Conservation (phyloP, 2,888 invertebrate genomes). For the Poecilobothrus nobilitatus region DNA sequence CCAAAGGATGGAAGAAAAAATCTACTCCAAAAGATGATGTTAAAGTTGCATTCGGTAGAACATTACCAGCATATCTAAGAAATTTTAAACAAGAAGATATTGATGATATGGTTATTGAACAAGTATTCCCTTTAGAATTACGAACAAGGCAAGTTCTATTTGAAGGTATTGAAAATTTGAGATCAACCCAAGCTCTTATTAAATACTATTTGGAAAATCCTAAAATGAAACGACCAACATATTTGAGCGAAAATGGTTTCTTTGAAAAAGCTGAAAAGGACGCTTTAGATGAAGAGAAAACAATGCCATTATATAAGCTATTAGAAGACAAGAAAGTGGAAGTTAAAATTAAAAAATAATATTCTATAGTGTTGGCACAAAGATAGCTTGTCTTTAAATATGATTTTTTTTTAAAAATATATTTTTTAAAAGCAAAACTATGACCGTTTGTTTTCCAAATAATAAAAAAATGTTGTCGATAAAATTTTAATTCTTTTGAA, state of each 20-base stretch:
- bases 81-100: slow-evolving; percentile 30
- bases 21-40: slow-evolving; percentile 24
- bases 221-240: slow-evolving; percentile 32
- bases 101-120: slow-evolving; percentile 31
- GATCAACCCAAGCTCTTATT: slow-evolving; percentile 35
- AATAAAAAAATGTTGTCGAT: too few relatives aligned
- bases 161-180: slow-evolving; percentile 40
- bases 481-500: too few relatives aligned
- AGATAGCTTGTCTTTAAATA: too few relatives aligned
- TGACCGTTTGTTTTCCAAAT: too few relatives aligned
- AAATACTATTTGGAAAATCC: slow-evolving; percentile 36
- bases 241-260: slow-evolving; percentile 32
- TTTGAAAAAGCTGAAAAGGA: slow-evolving; percentile 28
- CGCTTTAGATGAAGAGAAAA: slow-evolving; percentile 23
- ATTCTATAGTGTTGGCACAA: too few relatives aligned
- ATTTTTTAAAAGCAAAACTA: too few relatives aligned
- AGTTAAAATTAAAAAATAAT: slow-evolving; percentile 7
- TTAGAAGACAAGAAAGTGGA: slow-evolving; percentile 24
- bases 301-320: slow-evolving; percentile 37
- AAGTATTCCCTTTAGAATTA: slow-evolving; percentile 37
- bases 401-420: too few relatives aligned
- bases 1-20: background rate
- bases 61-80: slow-evolving; percentile 35
- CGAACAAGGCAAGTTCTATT: slow-evolving; percentile 37
- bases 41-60: slow-evolving; percentile 39